Percentiles rank a stretch among this genome's conserved stretches.
These are phyloP conservation scores for Halyomorpha halys DNA, from an alignment of 1,140 invertebrate species.

Conservation along the genomic window DNA sequence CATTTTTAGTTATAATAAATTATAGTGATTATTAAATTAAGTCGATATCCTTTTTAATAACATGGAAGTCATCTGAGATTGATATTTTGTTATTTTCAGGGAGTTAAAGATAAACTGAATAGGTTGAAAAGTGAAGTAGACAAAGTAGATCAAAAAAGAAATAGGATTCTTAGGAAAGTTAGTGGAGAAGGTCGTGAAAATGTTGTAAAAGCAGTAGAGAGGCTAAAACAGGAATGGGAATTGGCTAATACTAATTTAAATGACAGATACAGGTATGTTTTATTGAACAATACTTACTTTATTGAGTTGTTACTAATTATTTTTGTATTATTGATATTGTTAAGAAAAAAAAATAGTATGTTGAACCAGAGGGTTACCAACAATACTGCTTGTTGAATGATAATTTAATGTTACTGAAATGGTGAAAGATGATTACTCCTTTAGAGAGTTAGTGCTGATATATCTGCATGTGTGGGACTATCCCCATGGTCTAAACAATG, in stretches of 20 bases:
- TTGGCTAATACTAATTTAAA: conserved; percentile 24
- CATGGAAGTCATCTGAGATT: not conserved
- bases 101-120: conserved; percentile 20
- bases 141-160: conserved; percentile 25
- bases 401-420: too few species aligned
- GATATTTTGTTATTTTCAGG: conserved; percentile 14
- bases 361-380: too few species aligned
- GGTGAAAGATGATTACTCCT: too few species aligned
- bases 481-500: too few species aligned
- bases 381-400: too few species aligned
- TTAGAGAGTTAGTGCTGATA: too few species aligned
- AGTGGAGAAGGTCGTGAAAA: conserved; percentile 25
- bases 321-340: too few species aligned
- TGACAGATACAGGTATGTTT: conserved; percentile 18
- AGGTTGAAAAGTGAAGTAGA: conserved; percentile 25
- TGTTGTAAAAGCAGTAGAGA: conserved; percentile 26
- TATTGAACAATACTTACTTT: not conserved
- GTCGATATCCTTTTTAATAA: not conserved
- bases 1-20: not conserved
- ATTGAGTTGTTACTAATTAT: too few species aligned
- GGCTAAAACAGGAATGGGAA: conserved; percentile 27
- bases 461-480: too few species aligned
- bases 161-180: conserved; percentile 25
- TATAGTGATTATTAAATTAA: too few species aligned
- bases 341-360: too few species aligned